Evolutionary conservation across 2,888 invertebrate species (phyloP).

Genomic region (Chorisops tibialis): DNA sequence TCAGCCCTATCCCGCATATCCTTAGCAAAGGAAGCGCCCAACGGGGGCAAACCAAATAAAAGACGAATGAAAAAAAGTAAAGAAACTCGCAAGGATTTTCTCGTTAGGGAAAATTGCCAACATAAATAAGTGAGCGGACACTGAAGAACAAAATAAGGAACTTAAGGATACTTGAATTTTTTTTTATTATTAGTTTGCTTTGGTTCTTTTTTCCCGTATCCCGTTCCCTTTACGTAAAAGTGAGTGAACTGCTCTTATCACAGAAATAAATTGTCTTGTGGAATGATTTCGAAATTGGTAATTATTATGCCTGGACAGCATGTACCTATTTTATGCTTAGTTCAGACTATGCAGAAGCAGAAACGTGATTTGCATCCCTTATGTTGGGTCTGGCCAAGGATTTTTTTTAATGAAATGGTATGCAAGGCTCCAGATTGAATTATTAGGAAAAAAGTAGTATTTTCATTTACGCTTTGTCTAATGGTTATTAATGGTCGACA

Average conservation of each 20-base stretch:
- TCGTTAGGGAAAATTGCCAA: slow-evolving; percentile 19
- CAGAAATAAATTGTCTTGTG: slow-evolving; percentile 7
- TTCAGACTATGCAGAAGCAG: no score
- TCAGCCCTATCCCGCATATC: no score
- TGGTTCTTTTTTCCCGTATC: background rate
- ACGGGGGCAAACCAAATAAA: no score
- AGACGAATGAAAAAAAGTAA: background rate
- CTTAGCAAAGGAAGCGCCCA: no score
- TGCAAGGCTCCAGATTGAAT: no score
- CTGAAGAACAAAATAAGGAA: slow-evolving; percentile 8
- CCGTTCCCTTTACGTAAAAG: background rate
- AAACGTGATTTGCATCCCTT: no score
- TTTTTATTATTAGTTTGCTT: background rate
- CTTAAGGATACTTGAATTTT: background rate
- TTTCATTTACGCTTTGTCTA: no score
- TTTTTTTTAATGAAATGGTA: no score
- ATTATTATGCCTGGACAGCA: background rate
- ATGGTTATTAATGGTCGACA: no score
- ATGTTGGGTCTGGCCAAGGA: no score
- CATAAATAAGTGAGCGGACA: slow-evolving; percentile 18
- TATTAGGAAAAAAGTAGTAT: no score
- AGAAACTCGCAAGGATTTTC: slow-evolving; percentile 9
- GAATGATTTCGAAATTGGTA: slow-evolving; percentile 19
- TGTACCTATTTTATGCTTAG: no score
- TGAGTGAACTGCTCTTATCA: background rate